Base-by-base conservation (phyloP, 2,797 vertebrate genomes). In the Anguilla pacifica region DNA sequence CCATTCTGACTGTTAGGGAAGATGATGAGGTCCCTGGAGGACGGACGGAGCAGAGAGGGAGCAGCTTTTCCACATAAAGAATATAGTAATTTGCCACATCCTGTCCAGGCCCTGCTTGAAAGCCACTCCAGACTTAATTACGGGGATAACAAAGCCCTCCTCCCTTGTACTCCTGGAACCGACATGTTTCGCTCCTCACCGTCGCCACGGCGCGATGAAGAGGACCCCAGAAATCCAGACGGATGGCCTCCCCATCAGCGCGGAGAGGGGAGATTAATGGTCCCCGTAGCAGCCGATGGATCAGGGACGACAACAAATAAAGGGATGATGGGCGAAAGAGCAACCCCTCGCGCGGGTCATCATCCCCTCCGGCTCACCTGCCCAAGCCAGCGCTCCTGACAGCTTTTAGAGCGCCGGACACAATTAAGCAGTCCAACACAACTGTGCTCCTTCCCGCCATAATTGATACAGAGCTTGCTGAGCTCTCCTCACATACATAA, bases 1-100 rank as follows among this genome's bases (percentile, higher is more conserved):
- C 97, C 95, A 96, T 97, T 96, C 96, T 98, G 97, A 98, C 97
- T 98, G 98, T 99, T 97, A 97, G 96, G 96, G 96, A 97, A 97
- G 95, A 98, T 97, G 96, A 98, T 96, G 95, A 98, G 97, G 95
- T 98, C 97, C 97, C 97, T 88, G 89, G 97, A 97, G 97, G 95
- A 95, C 87, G 95, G 96, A 95, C 93, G 92, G 96, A 97, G 96
- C 94, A 95, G 94, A 95, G 94, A 93, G 95, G 95, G 95, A 96
- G 95, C 94, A 96, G 96, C 96, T 96, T 97, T 95, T 96, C 95
- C 94, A 95, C 95, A 96, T 96, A 96, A 97, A 97, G 96, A 96
- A 96, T 96, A 94, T 92, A 94, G 96, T 97, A 96, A 97, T 97
- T 97, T 97, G 96, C 96, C 94, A 96, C 94, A 94, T 97, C 96